phyloP scores from a whole-genome alignment of 2,797 vertebrate species.

The Clarias laeviceps region DNA sequence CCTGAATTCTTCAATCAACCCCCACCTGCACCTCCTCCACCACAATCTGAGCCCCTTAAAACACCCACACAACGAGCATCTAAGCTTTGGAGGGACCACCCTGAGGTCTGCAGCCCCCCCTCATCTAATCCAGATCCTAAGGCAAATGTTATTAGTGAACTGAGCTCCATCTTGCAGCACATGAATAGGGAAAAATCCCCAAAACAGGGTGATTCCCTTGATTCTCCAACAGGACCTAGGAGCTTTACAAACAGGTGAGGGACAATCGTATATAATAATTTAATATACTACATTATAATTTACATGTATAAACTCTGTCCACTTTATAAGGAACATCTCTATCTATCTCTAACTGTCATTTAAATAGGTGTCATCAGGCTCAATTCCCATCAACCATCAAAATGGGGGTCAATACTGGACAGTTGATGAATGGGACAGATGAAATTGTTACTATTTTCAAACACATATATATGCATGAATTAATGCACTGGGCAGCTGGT shows the following conservation, averaged over 20 bases:
- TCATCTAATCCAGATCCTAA: conserved; percentile 85
- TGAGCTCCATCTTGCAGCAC: conserved; percentile 96
- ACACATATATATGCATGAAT: not conserved
- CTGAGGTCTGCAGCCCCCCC: conserved; percentile 86
- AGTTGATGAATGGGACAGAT: not conserved
- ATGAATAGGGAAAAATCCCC: conserved; percentile 90
- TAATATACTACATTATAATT: no score
- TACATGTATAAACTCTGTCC: not conserved
- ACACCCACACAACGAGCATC: conserved; percentile 87
- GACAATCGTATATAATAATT: not conserved
- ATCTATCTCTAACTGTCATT: not conserved
- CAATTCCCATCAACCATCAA: not conserved
- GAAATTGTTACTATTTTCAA: not conserved
- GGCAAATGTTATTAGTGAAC: conserved; percentile 93
- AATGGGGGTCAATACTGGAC: not conserved
- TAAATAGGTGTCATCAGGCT: not conserved
- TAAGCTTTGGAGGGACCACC: conserved; percentile 90
- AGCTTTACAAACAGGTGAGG: conserved; percentile 87
- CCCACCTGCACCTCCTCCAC: conserved; percentile 82
- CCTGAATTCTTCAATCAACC: conserved; percentile 83
- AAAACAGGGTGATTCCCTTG: conserved; percentile 85
- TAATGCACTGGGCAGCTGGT: not conserved
- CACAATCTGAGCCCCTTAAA: conserved; percentile 78
- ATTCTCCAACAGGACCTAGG: conserved; percentile 83
- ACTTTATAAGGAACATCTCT: not conserved